A percentile compares a stretch with the other conserved stretches of the same genome.
These are phyloP conservation scores for Plagiodera versicolora DNA, from an alignment of 2,888 invertebrate genomes.

Conservation along the genomic window DNA sequence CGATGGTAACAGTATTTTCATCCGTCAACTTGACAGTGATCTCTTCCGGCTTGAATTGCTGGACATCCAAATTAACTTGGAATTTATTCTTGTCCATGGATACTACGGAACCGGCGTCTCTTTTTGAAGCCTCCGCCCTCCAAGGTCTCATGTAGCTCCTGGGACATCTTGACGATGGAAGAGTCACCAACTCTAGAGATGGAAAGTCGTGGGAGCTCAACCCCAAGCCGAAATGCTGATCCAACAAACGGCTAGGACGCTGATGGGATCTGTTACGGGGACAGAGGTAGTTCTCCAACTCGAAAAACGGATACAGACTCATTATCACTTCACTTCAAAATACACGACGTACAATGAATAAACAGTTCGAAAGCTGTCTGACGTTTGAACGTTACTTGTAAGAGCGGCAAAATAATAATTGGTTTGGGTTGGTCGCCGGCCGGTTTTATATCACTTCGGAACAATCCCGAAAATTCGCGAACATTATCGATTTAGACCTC, in stretches of 20 bases:
- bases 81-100: slow-evolving; percentile 13
- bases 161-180: not conserved
- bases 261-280: not conserved
- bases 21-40: slow-evolving; percentile 51
- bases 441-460: too few species aligned
- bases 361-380: too few species aligned
- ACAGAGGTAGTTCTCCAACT: not conserved
- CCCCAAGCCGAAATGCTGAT: not conserved
- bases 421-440: too few species aligned
- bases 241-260: not conserved
- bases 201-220: not conserved
- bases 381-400: too few species aligned
- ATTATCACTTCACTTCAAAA: not conserved
- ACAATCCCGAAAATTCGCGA: too few species aligned
- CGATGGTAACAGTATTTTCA: slow-evolving; percentile 64
- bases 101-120: slow-evolving; percentile 4
- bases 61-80: slow-evolving; percentile 26
- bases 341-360: too few species aligned
- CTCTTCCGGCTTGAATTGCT: slow-evolving; percentile 31
- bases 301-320: not conserved
- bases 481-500: too few species aligned
- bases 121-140: not conserved
- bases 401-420: too few species aligned
- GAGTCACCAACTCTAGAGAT: not conserved
- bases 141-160: not conserved